Base-by-base conservation (phyloP, 2,888 invertebrate species). In the Diaprepes abbreviatus region DNA sequence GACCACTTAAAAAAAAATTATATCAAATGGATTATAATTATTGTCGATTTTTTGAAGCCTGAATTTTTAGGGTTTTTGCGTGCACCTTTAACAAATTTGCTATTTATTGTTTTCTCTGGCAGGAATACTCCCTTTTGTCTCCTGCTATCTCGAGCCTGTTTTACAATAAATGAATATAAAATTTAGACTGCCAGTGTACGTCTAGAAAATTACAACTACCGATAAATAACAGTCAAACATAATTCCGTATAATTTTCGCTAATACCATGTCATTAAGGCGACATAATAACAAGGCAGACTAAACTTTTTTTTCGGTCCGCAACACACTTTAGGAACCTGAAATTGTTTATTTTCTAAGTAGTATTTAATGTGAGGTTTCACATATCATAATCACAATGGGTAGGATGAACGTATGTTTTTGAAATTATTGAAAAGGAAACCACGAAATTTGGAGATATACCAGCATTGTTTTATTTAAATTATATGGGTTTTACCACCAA, bases 261-360 rank as follows among this genome's bases (percentile, higher is more conserved):
- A 63, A 63, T 63, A 63, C 63, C 52, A 28, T 16, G 19, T 10
- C 52, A 63, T 63, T 63, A 63, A 9, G 14, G 4, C 9, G n/a
- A 31, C 24, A 24, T 63, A 63, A 63, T 63, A 16, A 63, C 63
- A 63, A 54, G 63, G 54, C 52, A 40, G 38, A 31, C 38, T 43
- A 63, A 63, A 17, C 54, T 63, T n/a, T 63, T 63, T 63, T 63
- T 63, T 24, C 40, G 60, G 60, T 60, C 33, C 36, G 12, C 14
- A 12, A 12, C 36, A 12, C 36, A 36, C 36, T 33, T 10, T 9
- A 12, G 12, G 12, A 21, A 58, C 28, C 58, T 21, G 12, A 40
- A 24, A 24, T 58, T 10, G 40, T 21, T 36, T 60, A 48, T 60
- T 60, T 48, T 63, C 54, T 52, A 63, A 63, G 40, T 54, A 40